Evolutionary conservation across 2,888 invertebrate species (phyloP), one percentile per base, ranked within the genome.

Genomic region (Amaurobius ferox): DNA sequence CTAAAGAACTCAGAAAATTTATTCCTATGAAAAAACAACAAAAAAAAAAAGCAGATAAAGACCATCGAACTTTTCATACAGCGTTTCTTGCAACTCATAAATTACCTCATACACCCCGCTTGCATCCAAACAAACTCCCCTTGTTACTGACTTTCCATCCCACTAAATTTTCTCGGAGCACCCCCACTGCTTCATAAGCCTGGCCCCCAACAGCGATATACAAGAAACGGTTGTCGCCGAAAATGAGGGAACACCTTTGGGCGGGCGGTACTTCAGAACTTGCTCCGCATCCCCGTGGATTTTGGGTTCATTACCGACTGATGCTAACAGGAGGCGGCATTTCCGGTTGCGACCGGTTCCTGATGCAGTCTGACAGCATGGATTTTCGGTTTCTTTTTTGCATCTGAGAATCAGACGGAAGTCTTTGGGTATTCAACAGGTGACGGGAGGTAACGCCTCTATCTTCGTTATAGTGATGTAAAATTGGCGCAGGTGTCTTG

Each of bases 231-330:
- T 83, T 83, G 83, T 83, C 77, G 83, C 77, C 39, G 71, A 39
- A 77, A 83, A 83, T 77, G 83, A 83, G 77, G 77, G 83, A 77
- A 83, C 83, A 83, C 83, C 83, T 83, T 77, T 55, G 55, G 19
- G 19, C 55, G 55, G 19, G 19, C 55, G 55, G 55, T 55, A 23
- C 23, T 23, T 55, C 23, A 23, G 55, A 55, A 6, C 23, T 55
- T 19, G 23, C 5, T 19, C 19, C 11, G 19, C 5, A 71, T 35
- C 70, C 70, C 81, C 19, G 62, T 23, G 44, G 35, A 19, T 55
- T 39, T 29, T 48, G 11, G 76, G 70, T 83, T 83, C 83, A 83
- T 83, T 83, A 83, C 70, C 76, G 83, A 71, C 77, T 71, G 70
- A 83, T 83, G 66, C 77, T 29, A 66, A 66, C 83, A 32, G 64